phyloP scores from a whole-genome alignment of 1,140 invertebrate genomes.

The Protaetia brevitarsis region DNA sequence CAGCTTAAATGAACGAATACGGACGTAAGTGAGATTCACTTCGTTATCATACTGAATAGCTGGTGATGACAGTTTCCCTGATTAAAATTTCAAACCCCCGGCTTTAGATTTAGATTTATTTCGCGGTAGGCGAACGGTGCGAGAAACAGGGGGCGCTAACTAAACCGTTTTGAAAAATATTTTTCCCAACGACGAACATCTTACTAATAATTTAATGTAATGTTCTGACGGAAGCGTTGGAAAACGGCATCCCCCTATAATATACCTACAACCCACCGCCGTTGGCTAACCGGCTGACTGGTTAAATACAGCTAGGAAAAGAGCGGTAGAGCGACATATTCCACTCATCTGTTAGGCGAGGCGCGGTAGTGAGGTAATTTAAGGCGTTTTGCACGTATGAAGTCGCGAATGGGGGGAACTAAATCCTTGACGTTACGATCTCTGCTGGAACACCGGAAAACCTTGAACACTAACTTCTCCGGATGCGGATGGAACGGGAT shows the following conservation, averaged over 20 bases:
- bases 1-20: constrained; percentile 1
- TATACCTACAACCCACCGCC: background rate
- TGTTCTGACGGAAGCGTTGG: background rate
- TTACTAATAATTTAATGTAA: background rate
- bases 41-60: constrained; percentile 5
- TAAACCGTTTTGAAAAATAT: background rate
- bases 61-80: constrained; percentile 16
- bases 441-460: background rate
- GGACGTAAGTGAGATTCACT: background rate
- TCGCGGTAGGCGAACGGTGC: background rate
- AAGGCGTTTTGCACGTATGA: background rate
- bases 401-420: background rate
- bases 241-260: background rate
- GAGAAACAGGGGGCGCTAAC: background rate
- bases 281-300: background rate
- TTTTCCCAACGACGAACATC: background rate
- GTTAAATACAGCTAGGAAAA: background rate
- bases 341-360: background rate
- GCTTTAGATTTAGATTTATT: constrained; percentile 18
- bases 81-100: constrained; percentile 18
- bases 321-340: background rate
- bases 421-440: background rate
- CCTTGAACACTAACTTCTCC: background rate
- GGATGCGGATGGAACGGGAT: background rate
- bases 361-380: background rate